Evolutionary conservation across 2,797 vertebrate species (phyloP).

Genomic region (Brachyrhaphis roseni): DNA sequence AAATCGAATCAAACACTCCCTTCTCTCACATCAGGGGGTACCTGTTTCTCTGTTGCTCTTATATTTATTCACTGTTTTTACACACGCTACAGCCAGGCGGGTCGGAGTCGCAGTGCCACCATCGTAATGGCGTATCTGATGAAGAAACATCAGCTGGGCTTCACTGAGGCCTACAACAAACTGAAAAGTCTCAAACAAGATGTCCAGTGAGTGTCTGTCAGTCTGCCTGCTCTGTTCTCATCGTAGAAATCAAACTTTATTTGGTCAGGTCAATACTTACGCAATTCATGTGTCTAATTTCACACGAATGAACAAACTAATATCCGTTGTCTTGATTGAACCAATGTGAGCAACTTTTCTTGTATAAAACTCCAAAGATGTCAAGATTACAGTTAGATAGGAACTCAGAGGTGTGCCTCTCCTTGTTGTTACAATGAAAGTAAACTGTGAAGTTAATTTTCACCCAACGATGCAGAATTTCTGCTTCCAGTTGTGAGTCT

Average conservation of each 20-base stretch:
- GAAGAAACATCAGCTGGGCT: slow-evolving; percentile 84
- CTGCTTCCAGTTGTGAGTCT: not conserved
- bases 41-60: not conserved
- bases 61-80: not conserved
- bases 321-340: not conserved
- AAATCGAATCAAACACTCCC: not conserved
- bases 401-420: not conserved
- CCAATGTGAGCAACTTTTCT: not conserved
- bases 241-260: not conserved
- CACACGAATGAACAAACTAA: not conserved
- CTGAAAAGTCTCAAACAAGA: slow-evolving; percentile 83
- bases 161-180: slow-evolving; percentile 83
- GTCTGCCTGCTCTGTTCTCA: not conserved
- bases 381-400: not conserved
- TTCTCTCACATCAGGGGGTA: not conserved
- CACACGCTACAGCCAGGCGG: slow-evolving; percentile 84
- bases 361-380: not conserved
- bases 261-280: not conserved
- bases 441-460: not conserved
- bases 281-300: not conserved
- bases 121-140: slow-evolving; percentile 90
- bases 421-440: not conserved
- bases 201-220: slow-evolving; percentile 78
- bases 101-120: slow-evolving; percentile 91
- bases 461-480: not conserved